phyloP scores from a whole-genome alignment of 2,797 vertebrate species.

The Pipistrellus nathusii region DNA sequence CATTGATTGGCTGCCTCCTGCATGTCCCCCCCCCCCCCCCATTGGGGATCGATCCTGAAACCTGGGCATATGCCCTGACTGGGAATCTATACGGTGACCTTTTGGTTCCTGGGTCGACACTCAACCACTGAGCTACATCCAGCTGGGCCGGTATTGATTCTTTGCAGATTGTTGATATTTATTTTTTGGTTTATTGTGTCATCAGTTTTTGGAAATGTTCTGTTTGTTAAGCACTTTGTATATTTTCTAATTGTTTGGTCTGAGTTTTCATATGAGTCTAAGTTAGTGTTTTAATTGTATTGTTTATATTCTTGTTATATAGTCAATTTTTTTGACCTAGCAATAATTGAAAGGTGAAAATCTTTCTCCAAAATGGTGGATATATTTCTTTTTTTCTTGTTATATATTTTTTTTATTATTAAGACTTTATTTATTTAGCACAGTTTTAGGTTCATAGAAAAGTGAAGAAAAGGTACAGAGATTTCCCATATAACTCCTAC shows the following conservation, averaged over 20 bases:
- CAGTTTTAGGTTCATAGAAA: not conserved
- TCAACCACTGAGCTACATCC: no score
- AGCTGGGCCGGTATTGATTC: not conserved
- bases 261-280: not conserved
- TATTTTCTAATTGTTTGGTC: not conserved
- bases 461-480: not conserved
- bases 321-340: not conserved
- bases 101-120: no score
- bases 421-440: not conserved
- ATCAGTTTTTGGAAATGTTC: not conserved
- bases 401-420: not conserved
- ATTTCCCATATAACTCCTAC: not conserved
- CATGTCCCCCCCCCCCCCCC: no score
- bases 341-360: not conserved
- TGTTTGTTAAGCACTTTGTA: not conserved
- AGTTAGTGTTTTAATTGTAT: not conserved
- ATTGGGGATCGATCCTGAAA: no score
- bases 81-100: no score
- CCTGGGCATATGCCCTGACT: no score
- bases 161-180: conserved; percentile 3
- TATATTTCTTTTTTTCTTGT: not conserved
- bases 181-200: not conserved
- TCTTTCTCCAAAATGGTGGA: not conserved
- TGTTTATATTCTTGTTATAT: not conserved
- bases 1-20: no score